Base-by-base conservation (phyloP, 2,888 invertebrate genomes). In the Eupithecia insigniata region DNA sequence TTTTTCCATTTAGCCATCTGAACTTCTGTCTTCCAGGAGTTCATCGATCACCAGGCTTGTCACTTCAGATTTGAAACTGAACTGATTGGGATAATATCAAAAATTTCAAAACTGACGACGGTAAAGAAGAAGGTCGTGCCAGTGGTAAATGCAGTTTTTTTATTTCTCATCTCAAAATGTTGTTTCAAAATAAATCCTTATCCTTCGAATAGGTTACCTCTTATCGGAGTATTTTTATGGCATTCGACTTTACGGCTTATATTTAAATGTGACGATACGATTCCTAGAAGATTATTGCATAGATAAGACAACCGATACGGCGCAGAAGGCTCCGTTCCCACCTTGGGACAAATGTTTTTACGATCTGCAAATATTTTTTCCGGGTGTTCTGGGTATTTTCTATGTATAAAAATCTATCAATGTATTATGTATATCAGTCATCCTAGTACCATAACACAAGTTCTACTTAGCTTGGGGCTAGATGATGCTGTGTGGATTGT, bases 211-310 rank as follows among this genome's bases (percentile, higher is more conserved):
- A 18, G 16, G 22, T 60, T 16, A 28, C 7, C 16, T 60, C 55
- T 64, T 71, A 71, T 71, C 71, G 36, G 6, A 4, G 34, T 39
- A 16, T 39, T 65, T 46, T 65, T 65, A 65, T 65, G 22, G 64
- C 64, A 12, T 51, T 51, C 36, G 16, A 65, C 39, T 65, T 36
- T 16, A 65, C 5, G 36, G 22, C 18, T 39, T 65, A 18, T 4
- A 32, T 60, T 51, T 28, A 58, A 22, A 58, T 5, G 62, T 32
- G 12, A 12, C 67, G 71, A 67, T 34, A 34, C 71, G 71, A 71
- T 67, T 39, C 16, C 16, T 51, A 22, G 12, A 12, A 46, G 46
- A 46, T 51, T n/a, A n/a, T n/a, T 51, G 46, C 10, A 22, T 10
- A 43, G 8, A 22, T 32, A 32, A 32, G n/a, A n/a, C n/a, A n/a